Percentiles rank a stretch among this genome's conserved stretches.
These are phyloP conservation scores for Lamellibrachia columna DNA, from an alignment of 2,888 invertebrate species.

Conservation along the genomic window DNA sequence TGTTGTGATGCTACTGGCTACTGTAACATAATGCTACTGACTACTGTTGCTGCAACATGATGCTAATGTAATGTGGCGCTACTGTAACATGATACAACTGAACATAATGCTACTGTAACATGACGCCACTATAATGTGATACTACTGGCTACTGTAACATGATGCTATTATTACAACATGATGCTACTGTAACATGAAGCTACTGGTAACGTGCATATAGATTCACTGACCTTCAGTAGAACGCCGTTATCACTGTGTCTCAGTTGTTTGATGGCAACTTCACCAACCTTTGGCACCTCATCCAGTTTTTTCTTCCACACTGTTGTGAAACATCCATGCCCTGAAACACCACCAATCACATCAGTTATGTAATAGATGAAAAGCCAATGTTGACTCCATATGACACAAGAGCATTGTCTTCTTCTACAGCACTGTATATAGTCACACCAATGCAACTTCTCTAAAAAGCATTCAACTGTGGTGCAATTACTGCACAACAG, in stretches of 20 bases:
- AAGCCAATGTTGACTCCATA: too few relatives aligned
- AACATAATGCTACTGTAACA: background rate
- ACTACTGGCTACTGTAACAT: background rate
- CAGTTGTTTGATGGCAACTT: constrained; percentile 30
- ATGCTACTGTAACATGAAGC: background rate
- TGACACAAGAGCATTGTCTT: too few relatives aligned
- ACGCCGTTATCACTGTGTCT: background rate
- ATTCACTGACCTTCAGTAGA: constrained; percentile 24
- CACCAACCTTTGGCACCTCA: constrained; percentile 24
- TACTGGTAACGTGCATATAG: too few relatives aligned
- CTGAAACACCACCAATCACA: constrained; percentile 24
- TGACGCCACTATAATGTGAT: background rate
- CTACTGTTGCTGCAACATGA: too few relatives aligned
- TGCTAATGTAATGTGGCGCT: background rate
- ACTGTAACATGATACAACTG: background rate
- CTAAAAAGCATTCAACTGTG: too few relatives aligned
- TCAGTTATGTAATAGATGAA: too few relatives aligned
- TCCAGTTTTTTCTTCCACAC: constrained; percentile 31
- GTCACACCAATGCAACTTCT: too few relatives aligned
- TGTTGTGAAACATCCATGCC: constrained; percentile 32
- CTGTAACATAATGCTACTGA: too few relatives aligned
- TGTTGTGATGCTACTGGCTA: background rate
- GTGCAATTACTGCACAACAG: too few relatives aligned
- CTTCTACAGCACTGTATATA: too few relatives aligned
- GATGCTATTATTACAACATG: background rate